Base-by-base conservation (phyloP, 2,797 vertebrate genomes). In the Ara ararauna region DNA sequence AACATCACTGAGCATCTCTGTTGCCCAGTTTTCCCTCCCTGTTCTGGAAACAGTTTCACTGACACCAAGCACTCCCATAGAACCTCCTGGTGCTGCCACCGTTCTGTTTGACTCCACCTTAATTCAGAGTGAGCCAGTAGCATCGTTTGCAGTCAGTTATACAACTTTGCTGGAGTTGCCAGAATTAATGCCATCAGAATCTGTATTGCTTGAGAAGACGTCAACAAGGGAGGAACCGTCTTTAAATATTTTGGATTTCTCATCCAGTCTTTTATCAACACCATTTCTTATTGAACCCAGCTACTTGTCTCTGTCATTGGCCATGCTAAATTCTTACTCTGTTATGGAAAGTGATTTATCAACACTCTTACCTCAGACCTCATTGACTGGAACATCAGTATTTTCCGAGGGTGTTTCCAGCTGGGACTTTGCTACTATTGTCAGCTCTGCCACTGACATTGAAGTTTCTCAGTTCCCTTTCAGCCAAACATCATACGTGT, bases 21-120 rank as follows among this genome's bases (percentile, higher is more conserved):
- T 96, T 56, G 96, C 96, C 24, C 98, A 97, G 10, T 96, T 98
- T 72, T 94, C 97, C 6, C 96, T 98, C 20, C 61, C 98, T 50
- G 96, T 98, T 60, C 95, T 98, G 90, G 93, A 93, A 64, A 89
- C 78, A 85, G 91, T 92, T 96, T 84, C 16, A 8, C 2, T 94
- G 97, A 90, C 97, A 95, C 85, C 98, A 97, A 6, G 61, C 10
- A 15, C 26, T 75, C 98, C 34, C 0, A 96, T 98, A 71, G 97
- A 98, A 65, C 89, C 98, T 86, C 97, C 97, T 0, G 96, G 96
- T 96, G 97, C 98, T 95, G 96, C 98, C 94, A 97, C 97, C 10
- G 11, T 98, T 87, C 96, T 98, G 53, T 98, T 98, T 65, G 98
- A 98, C 87, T 97, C 98, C 47, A 95, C 98, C 44, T 95, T 98